Base-by-base conservation (phyloP, 2,113 vertebrate genomes). In the Neopipo cinnamomea region DNA sequence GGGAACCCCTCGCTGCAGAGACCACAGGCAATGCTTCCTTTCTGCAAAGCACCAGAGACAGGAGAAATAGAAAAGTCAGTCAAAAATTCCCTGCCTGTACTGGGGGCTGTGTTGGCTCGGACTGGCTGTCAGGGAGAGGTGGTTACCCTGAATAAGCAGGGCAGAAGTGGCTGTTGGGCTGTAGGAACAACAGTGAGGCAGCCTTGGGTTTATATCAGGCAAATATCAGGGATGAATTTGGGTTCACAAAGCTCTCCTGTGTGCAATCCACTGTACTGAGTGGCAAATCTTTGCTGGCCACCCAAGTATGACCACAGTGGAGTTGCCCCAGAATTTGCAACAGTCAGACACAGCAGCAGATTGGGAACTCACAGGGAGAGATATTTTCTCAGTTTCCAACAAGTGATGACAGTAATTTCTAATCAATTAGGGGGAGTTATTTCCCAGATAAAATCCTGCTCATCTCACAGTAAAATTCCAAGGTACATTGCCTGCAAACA, bases 1-100 rank as follows among this genome's bases (percentile, higher is more conserved):
- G 96, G 91, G 76, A 97, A 85, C 68, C 81, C 97, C 68, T 84
- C 18, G 39, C 81, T 84, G 85, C 85, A 63, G 66, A 42, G 59
- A 72, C 37, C 72, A 23, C 3, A 6, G 49, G 7, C 74, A 72
- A 24, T 0, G 4, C 67, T 79, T 78, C 56, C 47, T 28, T 77
- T 28, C 68, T 58, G 67, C 37, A 56, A 35, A 31, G 31, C 10
- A 10, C 21, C 5, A 1, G 3, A 35, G 56, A 6, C 2, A 28
- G 33, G 37, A 80, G 59, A 50, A 59, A 12, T 2, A 24, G 37
- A 35, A 46, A 75, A 65, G 12, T 18, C 3, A 1, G 24, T 50
- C 5, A 81, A n/a, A 66, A 46, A 18, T 47, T 44, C 30, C 18
- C 30, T 74, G 35, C 35, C 30, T 70, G 25, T 62, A 1, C 12